Evolutionary conservation across 1,140 invertebrate genomes (phyloP), one percentile per base, ranked within the genome.

Genomic region (Drosophila oshimai): DNA sequence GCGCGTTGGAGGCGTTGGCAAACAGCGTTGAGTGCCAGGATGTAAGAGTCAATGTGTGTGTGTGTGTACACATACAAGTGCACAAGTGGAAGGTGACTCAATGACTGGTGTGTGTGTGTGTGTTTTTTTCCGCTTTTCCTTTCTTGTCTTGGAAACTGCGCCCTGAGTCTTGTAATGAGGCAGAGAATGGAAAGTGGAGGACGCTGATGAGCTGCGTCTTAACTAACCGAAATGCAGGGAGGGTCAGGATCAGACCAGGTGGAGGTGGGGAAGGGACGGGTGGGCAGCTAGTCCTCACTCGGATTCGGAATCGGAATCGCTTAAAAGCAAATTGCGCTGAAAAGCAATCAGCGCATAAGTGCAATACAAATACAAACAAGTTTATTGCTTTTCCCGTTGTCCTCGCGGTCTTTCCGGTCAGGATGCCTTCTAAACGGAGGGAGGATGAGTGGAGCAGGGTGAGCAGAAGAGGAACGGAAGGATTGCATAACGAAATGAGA

Each of bases 301-400:
- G 45, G 31, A 61, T 61, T 64, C 74, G 47, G 12, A 65, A 46
- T 70, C 51, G 45, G 31, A 61, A 71, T 64, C 74, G 47, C 72
- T 76, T 76, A 75, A 70, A 76, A 76, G 64, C 74, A 76, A 76
- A 76, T 76, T 76, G 74, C 74, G 73, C 73, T 76, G 74, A 76
- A 76, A 76, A 76, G 74, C 74, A 76, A 76, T 76, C 74, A 76
- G 69, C 65, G 73, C 74, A 76, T 76, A 76, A 76, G 74, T 76
- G 74, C 73, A 76, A 76, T 76, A 76, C 74, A 76, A 76, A 76
- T 76, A 76, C 74, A 76, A 76, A 76, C 73, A 76, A 76, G 74
- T 69, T 76, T 76, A 76, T 76, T 76, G 74, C 65, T 76, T 76
- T 76, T 76, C 57, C 65, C 68, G 50, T 70, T 55, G 49, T 69